Conservation (phyloP, 2,888 invertebrate genomes). For the Unio delphinus region DNA sequence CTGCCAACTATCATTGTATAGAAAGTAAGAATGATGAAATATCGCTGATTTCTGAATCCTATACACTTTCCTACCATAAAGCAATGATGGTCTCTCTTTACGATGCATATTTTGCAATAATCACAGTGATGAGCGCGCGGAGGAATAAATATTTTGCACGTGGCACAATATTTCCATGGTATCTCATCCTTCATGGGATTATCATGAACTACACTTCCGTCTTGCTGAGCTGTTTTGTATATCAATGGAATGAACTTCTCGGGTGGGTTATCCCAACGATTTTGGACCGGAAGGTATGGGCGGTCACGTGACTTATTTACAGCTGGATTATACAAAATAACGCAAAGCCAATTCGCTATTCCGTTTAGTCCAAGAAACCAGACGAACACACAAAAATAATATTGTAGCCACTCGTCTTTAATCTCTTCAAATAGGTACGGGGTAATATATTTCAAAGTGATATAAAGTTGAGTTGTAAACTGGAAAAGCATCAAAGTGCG, state of each 20-base stretch:
- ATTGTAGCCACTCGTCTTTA: slow-evolving; percentile 29
- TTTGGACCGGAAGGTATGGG: slow-evolving; percentile 6
- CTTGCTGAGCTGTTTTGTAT: background rate
- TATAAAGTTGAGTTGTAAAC: slow-evolving; percentile 27
- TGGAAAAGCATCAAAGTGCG: slow-evolving; percentile 24
- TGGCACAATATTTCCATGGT: slow-evolving; percentile 34
- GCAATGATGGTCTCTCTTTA: slow-evolving; percentile 65
- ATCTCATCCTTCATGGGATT: too few relatives aligned
- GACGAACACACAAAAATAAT: slow-evolving; percentile 40
- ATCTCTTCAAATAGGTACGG: slow-evolving; percentile 23
- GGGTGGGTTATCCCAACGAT: slow-evolving; percentile 16
- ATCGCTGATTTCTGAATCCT: slow-evolving; percentile 56
- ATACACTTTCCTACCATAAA: slow-evolving; percentile 59
- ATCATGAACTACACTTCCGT: background rate
- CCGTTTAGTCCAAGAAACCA: slow-evolving; percentile 16
- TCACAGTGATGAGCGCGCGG: slow-evolving; percentile 58
- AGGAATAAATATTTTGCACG: slow-evolving; percentile 42
- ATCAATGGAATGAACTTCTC: slow-evolving; percentile 12
- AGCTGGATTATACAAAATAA: slow-evolving; percentile 21
- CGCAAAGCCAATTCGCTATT: slow-evolving; percentile 35
- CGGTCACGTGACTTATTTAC: slow-evolving; percentile 12
- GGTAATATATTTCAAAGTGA: slow-evolving; percentile 23
- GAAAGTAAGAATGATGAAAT: slow-evolving; percentile 47
- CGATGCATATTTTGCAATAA: slow-evolving; percentile 56
- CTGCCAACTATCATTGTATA: slow-evolving; percentile 35